phyloP scores from a whole-genome alignment of 2,888 invertebrate species.

The Schizotus pectinicornis region DNA sequence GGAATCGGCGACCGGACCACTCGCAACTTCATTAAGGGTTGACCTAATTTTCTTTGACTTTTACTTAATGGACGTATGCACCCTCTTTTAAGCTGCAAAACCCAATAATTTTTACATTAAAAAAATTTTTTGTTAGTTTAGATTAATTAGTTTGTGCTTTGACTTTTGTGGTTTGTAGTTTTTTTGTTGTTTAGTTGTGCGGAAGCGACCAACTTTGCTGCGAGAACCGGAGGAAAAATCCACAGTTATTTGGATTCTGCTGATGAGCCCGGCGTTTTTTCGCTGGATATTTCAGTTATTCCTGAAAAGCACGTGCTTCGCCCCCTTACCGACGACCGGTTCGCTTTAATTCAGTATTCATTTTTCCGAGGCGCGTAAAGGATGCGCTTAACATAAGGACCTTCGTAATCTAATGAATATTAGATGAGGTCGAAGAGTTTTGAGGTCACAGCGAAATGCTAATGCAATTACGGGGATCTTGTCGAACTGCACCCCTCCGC shows the following conservation, averaged over 20 bases:
- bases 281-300: neutral
- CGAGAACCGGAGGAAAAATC: neutral
- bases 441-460: conserved; percentile 30
- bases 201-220: too few species aligned
- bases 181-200: too few species aligned
- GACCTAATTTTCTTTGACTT: too few species aligned
- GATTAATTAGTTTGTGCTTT: too few species aligned
- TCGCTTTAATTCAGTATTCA: conserved; percentile 25
- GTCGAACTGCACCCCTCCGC: too few species aligned
- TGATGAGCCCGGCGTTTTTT: too few species aligned
- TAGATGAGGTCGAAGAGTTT: conserved; percentile 27
- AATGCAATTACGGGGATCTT: conserved; percentile 24
- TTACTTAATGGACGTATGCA: neutral
- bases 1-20: too few species aligned
- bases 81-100: neutral
- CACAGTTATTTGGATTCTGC: neutral
- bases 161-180: too few species aligned
- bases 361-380: conserved; percentile 26
- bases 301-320: neutral
- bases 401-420: conserved; percentile 30
- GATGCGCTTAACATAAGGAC: conserved; percentile 31
- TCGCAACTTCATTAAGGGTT: too few species aligned
- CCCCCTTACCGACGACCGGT: neutral
- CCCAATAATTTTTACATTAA: too few species aligned
- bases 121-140: too few species aligned